Evolutionary conservation across 2,797 vertebrate genomes (phyloP).

Genomic region (Mionectes olivaceus): DNA sequence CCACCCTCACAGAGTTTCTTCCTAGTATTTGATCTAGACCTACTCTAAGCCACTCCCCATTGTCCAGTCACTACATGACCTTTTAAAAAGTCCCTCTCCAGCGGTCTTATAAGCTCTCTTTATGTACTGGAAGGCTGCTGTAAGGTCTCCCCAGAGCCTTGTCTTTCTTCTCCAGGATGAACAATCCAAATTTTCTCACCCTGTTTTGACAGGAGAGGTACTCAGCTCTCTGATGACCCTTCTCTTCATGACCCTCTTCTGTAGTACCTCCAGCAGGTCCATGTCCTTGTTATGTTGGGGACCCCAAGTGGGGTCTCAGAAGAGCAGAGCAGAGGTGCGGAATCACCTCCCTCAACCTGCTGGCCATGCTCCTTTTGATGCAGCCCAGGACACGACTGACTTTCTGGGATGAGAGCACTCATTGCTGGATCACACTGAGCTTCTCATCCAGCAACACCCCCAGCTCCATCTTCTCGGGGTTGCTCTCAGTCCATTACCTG

Average conservation of each 20-base stretch:
- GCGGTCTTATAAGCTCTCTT: background rate
- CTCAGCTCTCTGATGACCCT: background rate
- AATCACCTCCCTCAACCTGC: background rate
- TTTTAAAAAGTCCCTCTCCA: background rate
- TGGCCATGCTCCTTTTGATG: accelerated
- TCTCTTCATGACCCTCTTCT: background rate
- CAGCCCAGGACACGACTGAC: background rate
- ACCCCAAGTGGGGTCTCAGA: background rate
- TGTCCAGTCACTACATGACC: background rate
- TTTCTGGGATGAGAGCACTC: background rate
- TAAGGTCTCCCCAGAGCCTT: background rate
- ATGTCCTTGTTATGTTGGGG: background rate
- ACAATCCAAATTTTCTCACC: background rate
- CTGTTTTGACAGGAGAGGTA: background rate
- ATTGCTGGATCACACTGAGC: accelerated
- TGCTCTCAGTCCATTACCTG: background rate
- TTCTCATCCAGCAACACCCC: background rate
- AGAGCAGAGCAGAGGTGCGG: background rate
- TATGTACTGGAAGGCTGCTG: background rate
- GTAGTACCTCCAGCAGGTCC: background rate
- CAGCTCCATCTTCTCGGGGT: background rate
- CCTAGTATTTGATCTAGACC: background rate
- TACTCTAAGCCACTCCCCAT: background rate
- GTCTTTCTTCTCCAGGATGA: background rate
- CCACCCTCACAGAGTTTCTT: background rate